These are phyloP conservation scores for Ceyx erithaca DNA, from an alignment of 2,797 vertebrate species.

Conservation along the genomic window DNA sequence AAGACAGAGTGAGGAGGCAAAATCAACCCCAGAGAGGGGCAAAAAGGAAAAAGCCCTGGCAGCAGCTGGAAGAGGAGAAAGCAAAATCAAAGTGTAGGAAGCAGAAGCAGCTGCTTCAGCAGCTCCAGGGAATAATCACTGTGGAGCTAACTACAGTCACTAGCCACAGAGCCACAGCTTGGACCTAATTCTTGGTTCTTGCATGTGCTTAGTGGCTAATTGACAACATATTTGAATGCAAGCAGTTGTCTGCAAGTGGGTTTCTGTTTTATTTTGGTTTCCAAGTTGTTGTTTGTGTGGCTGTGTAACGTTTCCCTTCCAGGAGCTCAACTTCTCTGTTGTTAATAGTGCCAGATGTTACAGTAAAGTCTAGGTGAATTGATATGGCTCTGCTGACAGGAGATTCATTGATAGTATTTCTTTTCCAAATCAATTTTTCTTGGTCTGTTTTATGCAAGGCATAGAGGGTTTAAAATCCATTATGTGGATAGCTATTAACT, in stretches of 20 bases:
- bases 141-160: neutral
- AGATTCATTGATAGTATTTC: neutral
- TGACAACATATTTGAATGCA: neutral
- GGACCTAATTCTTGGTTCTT: neutral
- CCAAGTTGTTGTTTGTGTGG: neutral
- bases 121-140: neutral
- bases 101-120: neutral
- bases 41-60: neutral
- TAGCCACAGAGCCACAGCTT: neutral
- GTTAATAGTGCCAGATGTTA: neutral
- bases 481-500: neutral
- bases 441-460: too few species aligned
- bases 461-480: neutral
- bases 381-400: neutral
- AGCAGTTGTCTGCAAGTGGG: neutral
- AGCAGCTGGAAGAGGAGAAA: neutral
- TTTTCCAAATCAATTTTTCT: neutral
- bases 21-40: neutral
- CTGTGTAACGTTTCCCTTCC: neutral
- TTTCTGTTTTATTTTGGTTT: neutral
- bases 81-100: neutral
- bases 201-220: neutral
- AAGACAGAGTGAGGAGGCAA: neutral
- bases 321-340: neutral
- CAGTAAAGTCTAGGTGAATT: neutral